Base-by-base conservation (phyloP, 2,888 invertebrate species). In the Campoplex nolae region DNA sequence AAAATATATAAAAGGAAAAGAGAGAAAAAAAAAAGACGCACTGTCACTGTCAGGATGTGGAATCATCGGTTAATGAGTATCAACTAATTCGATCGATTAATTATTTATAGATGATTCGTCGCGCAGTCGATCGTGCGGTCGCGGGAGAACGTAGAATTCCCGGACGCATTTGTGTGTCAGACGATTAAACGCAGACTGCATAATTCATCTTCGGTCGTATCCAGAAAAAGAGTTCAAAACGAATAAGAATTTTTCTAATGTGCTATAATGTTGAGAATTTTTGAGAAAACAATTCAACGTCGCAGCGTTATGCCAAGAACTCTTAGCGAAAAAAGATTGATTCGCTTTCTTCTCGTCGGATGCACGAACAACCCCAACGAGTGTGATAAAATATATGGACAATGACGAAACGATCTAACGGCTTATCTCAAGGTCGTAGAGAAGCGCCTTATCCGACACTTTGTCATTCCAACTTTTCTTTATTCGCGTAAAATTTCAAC, bases 61-160 rank as follows among this genome's bases (percentile, higher is more conserved):
- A 78, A 68, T 78, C 38, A 56, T 42, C 78, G 51, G 18, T 42
- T 28, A 68, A 65, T 32, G 51, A 70, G n/a, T 51, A 51, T 38
- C 62, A 23, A 13, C 62, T 71, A 54, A 80, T 71, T 38, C 58
- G 51, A 73, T 73, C 71, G 65, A 77, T 81, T 81, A 45, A 82
- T 85, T 77, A 77, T 67, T 77, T 71, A 71, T 71, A 45, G 45
- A 84, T 38, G 13, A 85, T 82, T 56, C 71, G 45, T n/a, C 38
- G 62, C 32, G 23, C n/a, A 71, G n/a, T 28, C 18, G 23, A 71
- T 76, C 32, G n/a, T 35, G 13, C 28, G 23, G 23, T 23, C 23
- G 23, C 23, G 23, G 23, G 56, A 68, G 38, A 45, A 13, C 16
- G 54, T 28, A 81, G 48, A 54, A 76, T 65, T 85, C 81, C 81